Conservation (phyloP, 2,888 invertebrate genomes). For the Platycheirus albimanus region DNA sequence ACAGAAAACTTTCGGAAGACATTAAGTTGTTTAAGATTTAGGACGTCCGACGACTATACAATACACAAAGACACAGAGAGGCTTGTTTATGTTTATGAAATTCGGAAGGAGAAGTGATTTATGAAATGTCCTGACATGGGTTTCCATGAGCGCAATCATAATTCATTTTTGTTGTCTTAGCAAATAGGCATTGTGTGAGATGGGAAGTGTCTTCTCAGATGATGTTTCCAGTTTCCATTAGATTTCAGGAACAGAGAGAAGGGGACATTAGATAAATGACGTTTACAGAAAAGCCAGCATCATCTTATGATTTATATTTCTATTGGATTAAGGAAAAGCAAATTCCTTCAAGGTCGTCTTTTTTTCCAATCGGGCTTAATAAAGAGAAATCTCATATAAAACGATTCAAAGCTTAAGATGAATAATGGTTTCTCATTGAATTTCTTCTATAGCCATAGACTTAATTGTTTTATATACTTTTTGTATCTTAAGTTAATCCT, state of each 20-base stretch:
- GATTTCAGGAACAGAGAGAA: neutral
- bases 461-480: no score
- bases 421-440: no score
- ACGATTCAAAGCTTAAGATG: no score
- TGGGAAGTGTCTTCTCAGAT: constrained; percentile 10
- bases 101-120: constrained; percentile 27
- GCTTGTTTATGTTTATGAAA: constrained; percentile 10
- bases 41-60: neutral
- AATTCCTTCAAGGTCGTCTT: no score
- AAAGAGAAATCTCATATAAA: no score
- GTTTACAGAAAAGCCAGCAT: neutral
- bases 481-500: no score
- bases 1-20: constrained; percentile 21
- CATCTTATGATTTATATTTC: constrained; percentile 25
- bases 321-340: constrained; percentile 4
- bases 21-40: constrained; percentile 7
- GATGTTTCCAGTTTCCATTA: constrained; percentile 21
- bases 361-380: no score
- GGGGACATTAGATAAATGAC: constrained; percentile 21
- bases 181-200: neutral
- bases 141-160: constrained; percentile 25
- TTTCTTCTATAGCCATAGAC: no score
- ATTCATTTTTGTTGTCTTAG: constrained; percentile 25
- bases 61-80: neutral
- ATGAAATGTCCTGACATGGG: constrained; percentile 31